These are phyloP conservation scores for Syrmaticus mikado DNA, from an alignment of 2,113 vertebrate species.

Conservation along the genomic window DNA sequence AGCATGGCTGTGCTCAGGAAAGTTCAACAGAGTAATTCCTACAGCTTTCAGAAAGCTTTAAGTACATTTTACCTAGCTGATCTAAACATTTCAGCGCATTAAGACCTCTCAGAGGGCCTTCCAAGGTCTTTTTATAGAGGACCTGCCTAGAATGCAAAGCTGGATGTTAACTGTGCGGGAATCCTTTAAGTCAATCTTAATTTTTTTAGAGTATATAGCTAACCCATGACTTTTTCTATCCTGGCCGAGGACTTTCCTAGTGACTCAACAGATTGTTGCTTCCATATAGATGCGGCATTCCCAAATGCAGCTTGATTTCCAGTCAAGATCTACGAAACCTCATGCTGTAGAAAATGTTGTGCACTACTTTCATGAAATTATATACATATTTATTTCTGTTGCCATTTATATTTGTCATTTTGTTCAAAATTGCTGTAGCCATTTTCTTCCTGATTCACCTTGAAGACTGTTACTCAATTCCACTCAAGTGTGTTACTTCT, in stretches of 20 bases:
- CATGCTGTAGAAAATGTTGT: neutral
- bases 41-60: constrained; percentile 2
- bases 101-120: neutral
- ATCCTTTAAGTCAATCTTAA: neutral
- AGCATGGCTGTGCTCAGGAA: neutral
- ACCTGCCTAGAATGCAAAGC: neutral
- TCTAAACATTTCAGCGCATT: neutral
- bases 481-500: neutral
- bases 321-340: neutral
- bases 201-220: neutral
- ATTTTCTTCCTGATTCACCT: neutral
- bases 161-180: neutral
- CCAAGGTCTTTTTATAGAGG: neutral
- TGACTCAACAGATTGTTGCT: neutral
- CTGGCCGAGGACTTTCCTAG: neutral
- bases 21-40: neutral
- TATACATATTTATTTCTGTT: neutral
- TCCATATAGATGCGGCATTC: neutral
- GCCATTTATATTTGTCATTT: neutral
- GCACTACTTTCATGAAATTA: neutral
- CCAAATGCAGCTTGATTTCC: neutral
- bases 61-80: constrained; percentile 7
- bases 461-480: neutral
- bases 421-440: neutral
- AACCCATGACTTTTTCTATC: neutral